A percentile compares a stretch with the other conserved stretches of the same genome.
Evolutionary conservation across 2,888 invertebrate genomes (phyloP).

Genomic region (Platycnemis pennipes): DNA sequence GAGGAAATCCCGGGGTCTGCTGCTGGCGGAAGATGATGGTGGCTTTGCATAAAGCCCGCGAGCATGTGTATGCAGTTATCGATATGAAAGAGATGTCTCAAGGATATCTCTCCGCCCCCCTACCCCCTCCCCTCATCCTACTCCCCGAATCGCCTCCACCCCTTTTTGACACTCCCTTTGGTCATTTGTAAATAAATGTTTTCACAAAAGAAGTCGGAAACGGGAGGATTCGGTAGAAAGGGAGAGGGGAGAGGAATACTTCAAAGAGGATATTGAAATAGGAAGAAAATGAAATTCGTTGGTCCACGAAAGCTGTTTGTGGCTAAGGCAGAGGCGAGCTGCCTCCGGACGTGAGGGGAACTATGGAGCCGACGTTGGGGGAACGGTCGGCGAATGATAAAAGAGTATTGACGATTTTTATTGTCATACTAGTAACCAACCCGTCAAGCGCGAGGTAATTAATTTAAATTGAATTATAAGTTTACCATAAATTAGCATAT

Average conservation of each 20-base stretch:
- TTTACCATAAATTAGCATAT: no score
- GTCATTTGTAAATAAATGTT: not conserved
- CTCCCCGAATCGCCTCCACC: no score
- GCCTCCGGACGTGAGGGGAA: no score
- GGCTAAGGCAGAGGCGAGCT: not conserved
- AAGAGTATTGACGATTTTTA: no score
- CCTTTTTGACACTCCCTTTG: not conserved
- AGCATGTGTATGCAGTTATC: not conserved
- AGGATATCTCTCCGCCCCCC: not conserved
- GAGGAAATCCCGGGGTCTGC: not conserved
- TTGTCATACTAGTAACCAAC: no score
- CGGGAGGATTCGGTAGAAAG: not conserved
- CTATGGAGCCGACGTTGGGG: no score
- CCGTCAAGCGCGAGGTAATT: no score
- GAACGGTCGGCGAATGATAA: no score
- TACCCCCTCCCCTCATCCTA: no score
- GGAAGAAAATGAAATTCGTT: not conserved
- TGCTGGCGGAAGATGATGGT: not conserved
- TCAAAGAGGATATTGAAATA: not conserved
- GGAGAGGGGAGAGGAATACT: not conserved
- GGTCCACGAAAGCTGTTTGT: not conserved
- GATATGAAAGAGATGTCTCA: not conserved
- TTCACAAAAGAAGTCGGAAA: not conserved
- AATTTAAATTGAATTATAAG: no score
- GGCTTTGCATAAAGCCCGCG: not conserved